phyloP scores from a whole-genome alignment of 2,797 vertebrate species.

The Xerus rutilus region DNA sequence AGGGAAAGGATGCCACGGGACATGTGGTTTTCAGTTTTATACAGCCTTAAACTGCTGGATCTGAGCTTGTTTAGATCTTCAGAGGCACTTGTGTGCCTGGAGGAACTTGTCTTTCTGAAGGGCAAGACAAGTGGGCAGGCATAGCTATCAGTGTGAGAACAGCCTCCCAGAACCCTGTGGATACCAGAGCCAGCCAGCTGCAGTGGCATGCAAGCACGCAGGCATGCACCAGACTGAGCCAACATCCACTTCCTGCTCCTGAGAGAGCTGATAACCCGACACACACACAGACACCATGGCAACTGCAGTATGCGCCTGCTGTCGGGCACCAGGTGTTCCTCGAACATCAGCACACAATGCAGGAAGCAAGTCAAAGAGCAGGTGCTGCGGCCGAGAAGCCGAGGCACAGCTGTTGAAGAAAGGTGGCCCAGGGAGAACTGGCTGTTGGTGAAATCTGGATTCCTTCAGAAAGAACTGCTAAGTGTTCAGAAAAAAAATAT shows the following conservation, averaged over 20 bases:
- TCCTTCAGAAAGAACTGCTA: background rate
- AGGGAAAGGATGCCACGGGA: background rate
- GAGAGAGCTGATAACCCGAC: background rate
- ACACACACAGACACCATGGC: accelerated
- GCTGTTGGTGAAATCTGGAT: accelerated
- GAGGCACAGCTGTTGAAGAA: no score
- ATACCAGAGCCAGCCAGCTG: background rate
- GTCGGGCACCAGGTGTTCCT: accelerated
- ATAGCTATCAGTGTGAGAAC: background rate
- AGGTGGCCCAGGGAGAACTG: background rate
- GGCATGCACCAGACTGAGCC: no score
- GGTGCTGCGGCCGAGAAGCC: background rate
- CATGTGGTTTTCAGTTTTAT: background rate
- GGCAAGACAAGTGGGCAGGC: background rate
- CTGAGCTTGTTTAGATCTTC: background rate
- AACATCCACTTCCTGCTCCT: background rate
- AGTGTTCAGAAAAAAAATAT: background rate
- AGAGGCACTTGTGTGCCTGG: accelerated
- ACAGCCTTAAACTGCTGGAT: accelerated
- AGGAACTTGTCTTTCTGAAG: accelerated
- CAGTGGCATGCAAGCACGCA: accelerated
- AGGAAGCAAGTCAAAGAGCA: background rate
- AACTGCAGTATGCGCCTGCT: accelerated
- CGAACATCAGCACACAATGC: no score
- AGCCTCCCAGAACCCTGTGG: background rate